A percentile compares a stretch with the other conserved stretches of the same genome.
Conservation (phyloP, 2,888 invertebrate species). For the Brassicogethes aeneus region DNA sequence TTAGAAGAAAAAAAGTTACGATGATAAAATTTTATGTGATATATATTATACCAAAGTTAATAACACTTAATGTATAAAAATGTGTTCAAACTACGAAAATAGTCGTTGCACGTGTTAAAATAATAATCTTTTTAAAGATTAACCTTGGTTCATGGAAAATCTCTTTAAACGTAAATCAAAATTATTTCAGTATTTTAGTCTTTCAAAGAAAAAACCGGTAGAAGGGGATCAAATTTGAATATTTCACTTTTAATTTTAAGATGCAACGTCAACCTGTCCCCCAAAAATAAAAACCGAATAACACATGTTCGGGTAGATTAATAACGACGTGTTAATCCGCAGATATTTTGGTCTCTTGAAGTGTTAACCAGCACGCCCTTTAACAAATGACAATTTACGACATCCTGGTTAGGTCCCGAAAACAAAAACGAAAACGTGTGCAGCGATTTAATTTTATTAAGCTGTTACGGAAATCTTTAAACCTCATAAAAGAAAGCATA, state of each 20-base stretch:
- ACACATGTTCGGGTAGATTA: constrained; percentile 9
- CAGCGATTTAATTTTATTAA: constrained; percentile 16
- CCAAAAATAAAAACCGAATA: constrained; percentile 5
- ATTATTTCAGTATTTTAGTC: not conserved
- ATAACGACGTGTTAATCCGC: constrained; percentile 17
- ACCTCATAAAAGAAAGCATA: constrained; percentile 25
- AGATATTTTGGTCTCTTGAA: not conserved
- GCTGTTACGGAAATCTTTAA: constrained; percentile 30
- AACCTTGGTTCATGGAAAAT: not conserved
- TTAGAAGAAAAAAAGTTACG: too few species aligned
- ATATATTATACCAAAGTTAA: too few species aligned
- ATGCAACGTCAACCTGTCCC: not conserved
- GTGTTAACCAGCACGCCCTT: not conserved
- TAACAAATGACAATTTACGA: constrained; percentile 1
- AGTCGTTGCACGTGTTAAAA: constrained; percentile 1
- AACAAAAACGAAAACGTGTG: not conserved
- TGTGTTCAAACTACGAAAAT: too few species aligned
- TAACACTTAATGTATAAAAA: too few species aligned
- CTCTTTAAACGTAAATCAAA: not conserved
- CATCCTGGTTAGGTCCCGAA: not conserved
- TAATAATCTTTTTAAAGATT: too few species aligned
- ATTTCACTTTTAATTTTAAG: constrained; percentile 1
- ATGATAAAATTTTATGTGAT: too few species aligned
- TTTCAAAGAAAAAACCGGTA: not conserved
- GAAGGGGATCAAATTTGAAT: not conserved